A percentile compares a stretch with the other conserved stretches of the same genome.
phyloP scores from a whole-genome alignment of 2,888 invertebrate species.

The Norana najaformis region DNA sequence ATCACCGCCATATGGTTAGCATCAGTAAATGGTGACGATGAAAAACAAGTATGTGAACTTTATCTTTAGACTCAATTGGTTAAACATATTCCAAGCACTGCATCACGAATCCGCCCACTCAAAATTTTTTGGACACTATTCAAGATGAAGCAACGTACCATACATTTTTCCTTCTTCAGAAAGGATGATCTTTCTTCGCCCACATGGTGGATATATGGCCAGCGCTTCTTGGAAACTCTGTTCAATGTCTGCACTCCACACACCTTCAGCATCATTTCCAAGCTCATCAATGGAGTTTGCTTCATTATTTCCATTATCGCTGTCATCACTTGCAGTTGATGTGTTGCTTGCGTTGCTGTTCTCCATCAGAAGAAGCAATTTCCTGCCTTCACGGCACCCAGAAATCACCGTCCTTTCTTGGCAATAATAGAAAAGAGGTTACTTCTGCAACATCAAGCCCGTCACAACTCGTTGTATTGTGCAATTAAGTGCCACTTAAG shows the following conservation, averaged over 20 bases:
- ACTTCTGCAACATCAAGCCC: neutral
- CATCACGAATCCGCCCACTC: too few relatives aligned
- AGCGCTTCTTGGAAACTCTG: constrained; percentile 99
- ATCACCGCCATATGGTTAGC: too few relatives aligned
- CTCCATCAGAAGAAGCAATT: constrained; percentile 23
- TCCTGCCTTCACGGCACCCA: neutral
- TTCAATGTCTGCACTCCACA: constrained; percentile 99
- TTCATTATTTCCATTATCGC: constrained; percentile 26
- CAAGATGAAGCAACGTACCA: constrained; percentile 70
- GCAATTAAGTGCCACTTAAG: too few relatives aligned
- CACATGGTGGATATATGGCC: constrained; percentile 99
- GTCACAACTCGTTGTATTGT: too few relatives aligned
- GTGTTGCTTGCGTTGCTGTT: constrained; percentile 26
- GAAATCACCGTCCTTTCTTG: constrained; percentile 13
- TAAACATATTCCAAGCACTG: too few relatives aligned
- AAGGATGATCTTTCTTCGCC: constrained; percentile 97
- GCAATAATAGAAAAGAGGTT: neutral
- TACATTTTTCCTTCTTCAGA: constrained; percentile 99
- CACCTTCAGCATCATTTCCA: constrained; percentile 89
- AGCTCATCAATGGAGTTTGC: constrained; percentile 72
- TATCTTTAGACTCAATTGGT: too few relatives aligned
- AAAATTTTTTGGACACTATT: neutral
- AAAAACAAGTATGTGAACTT: too few relatives aligned
- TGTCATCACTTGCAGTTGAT: constrained; percentile 25
- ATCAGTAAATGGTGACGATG: too few relatives aligned